phyloP scores from a whole-genome alignment of 2,888 invertebrate genomes.

The Lingula anatina region DNA sequence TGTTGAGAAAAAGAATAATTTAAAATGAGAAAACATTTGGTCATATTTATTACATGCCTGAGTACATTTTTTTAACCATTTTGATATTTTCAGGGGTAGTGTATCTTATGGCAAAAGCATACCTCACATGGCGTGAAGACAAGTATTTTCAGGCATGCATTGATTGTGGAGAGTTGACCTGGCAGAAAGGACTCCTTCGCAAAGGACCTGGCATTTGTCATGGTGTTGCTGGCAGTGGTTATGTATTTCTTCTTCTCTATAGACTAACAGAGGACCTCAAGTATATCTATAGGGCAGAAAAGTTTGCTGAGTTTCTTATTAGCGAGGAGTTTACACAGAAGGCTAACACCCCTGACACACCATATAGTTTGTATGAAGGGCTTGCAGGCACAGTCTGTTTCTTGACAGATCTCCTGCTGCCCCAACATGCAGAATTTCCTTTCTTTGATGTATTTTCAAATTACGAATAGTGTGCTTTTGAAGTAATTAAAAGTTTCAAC shows the following conservation, averaged over 20 bases:
- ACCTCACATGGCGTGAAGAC: constrained; percentile 67
- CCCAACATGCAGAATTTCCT: constrained; percentile 73
- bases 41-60: no score
- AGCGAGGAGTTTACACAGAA: constrained; percentile 47
- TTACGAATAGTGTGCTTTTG: no score
- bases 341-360: constrained; percentile 73
- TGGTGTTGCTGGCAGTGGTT: constrained; percentile 57
- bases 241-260: constrained; percentile 59
- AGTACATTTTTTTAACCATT: no score
- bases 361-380: constrained; percentile 81
- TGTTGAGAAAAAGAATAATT: no score
- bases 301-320: constrained; percentile 70
- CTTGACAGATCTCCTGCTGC: constrained; percentile 69
- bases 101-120: constrained; percentile 78
- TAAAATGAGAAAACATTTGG: no score
- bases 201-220: constrained; percentile 90
- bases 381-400: constrained; percentile 80
- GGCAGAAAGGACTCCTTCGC: constrained; percentile 74
- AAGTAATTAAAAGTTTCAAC: no score
- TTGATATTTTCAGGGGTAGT: constrained; percentile 61
- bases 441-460: constrained; percentile 73
- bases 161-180: constrained; percentile 70
- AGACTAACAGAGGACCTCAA: constrained; percentile 68
- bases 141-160: constrained; percentile 68
- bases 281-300: constrained; percentile 66